phyloP scores from a whole-genome alignment of 2,797 vertebrate genomes.

The Otolemur crassicaudatus region DNA sequence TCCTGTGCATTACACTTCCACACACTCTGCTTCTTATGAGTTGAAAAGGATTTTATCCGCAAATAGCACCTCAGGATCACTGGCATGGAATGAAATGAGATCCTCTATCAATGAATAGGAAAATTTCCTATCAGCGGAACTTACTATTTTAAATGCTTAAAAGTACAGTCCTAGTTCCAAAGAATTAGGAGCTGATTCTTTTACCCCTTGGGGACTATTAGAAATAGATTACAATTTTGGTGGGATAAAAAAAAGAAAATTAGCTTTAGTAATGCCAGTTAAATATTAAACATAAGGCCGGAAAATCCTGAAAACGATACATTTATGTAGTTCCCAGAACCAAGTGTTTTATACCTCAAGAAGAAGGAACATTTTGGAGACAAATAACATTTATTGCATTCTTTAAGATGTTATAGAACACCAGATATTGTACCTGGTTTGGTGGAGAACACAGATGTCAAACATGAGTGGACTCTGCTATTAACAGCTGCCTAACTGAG shows the following conservation, averaged over 20 bases:
- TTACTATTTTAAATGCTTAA: neutral
- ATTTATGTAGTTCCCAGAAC: neutral
- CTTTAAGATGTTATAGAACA: neutral
- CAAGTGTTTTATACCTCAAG: neutral
- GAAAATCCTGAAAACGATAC: neutral
- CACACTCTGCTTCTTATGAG: neutral
- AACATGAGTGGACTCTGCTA: neutral
- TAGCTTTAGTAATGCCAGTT: neutral
- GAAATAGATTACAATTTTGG: neutral
- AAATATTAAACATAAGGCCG: neutral
- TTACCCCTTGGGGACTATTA: neutral
- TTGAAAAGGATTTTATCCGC: neutral
- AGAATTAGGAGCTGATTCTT: neutral
- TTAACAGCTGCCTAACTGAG: neutral
- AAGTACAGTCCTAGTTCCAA: neutral
- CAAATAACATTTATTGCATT: neutral
- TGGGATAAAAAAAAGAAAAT: neutral
- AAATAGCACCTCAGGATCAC: neutral
- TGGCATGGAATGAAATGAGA: neutral
- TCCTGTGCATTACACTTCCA: neutral
- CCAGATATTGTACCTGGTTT: neutral
- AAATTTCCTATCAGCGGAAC: neutral
- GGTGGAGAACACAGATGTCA: neutral
- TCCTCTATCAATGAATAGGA: neutral
- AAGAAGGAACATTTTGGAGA: neutral